Conservation (phyloP, 2,888 invertebrate species). For the Charanyca ferruginea region DNA sequence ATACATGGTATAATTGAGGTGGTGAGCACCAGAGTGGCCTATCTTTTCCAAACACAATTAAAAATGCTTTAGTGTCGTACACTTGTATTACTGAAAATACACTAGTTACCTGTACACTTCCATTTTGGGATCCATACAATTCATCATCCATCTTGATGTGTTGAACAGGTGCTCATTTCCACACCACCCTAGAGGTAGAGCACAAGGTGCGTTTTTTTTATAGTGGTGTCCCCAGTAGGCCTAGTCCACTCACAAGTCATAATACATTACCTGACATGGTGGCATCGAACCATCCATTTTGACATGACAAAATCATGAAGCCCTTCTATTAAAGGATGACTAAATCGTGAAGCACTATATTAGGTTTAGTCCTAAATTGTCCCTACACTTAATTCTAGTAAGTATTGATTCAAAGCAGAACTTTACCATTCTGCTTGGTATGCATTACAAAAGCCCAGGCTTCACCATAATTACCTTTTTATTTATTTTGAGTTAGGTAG, state of each 20-base stretch:
- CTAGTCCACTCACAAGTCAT: constrained; percentile 54
- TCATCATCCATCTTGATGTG: not conserved
- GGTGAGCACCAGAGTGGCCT: no score
- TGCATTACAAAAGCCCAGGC: constrained; percentile 55
- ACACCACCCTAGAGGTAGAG: constrained; percentile 64
- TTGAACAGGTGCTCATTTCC: constrained; percentile 53
- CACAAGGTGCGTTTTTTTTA: constrained; percentile 66
- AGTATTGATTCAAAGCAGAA: constrained; percentile 28
- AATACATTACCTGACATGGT: constrained; percentile 33
- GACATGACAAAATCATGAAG: no score
- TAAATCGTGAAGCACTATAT: constrained; percentile 11
- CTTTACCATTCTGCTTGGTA: constrained; percentile 27
- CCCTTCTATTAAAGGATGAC: not conserved
- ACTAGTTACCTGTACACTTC: not conserved
- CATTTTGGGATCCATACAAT: not conserved
- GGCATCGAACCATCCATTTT: constrained; percentile 32
- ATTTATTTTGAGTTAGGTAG: not conserved
- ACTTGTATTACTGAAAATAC: not conserved
- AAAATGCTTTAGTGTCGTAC: no score
- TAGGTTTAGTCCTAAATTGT: constrained; percentile 20
- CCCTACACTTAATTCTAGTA: constrained; percentile 37
- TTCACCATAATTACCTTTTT: not conserved
- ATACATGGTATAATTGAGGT: no score
- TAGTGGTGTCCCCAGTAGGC: constrained; percentile 65
- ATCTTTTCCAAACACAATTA: no score